Evolutionary conservation across 2,113 vertebrate species (phyloP).

Genomic region (Pelodiscus sinensis): DNA sequence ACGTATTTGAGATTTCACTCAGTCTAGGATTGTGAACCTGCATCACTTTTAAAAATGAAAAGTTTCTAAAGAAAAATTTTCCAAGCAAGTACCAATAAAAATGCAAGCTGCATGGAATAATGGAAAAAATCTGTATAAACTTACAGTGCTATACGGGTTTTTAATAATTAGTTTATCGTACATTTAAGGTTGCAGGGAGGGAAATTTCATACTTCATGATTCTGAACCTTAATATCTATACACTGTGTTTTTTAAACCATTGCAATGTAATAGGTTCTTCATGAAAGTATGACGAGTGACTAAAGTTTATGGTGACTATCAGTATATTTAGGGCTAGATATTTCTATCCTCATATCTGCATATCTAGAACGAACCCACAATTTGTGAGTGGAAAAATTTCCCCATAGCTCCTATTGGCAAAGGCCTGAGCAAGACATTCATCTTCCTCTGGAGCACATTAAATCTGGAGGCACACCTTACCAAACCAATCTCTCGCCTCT

Average conservation of each 20-base stretch:
- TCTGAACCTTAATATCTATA: not conserved
- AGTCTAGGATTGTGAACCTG: not conserved
- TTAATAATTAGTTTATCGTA: not conserved
- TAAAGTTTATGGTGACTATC: accelerated
- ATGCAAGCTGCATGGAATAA: not conserved
- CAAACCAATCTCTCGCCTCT: not conserved
- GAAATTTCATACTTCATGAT: not conserved
- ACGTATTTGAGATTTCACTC: not conserved
- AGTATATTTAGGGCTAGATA: accelerated
- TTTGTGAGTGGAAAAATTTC: not conserved
- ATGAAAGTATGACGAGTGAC: accelerated
- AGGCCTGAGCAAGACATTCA: not conserved
- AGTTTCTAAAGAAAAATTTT: not conserved
- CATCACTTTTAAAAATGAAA: not conserved
- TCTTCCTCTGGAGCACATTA: not conserved
- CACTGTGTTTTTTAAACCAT: not conserved
- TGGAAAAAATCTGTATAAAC: not conserved
- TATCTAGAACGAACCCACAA: not conserved
- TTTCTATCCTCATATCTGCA: not conserved
- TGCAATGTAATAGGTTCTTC: accelerated
- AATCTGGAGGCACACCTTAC: not conserved
- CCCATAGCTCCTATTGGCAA: not conserved
- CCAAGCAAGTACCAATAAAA: not conserved
- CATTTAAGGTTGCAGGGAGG: not conserved
- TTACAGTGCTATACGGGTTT: not conserved